Base-by-base conservation (phyloP, 2,113 vertebrate species). In the Sitta europaea region DNA sequence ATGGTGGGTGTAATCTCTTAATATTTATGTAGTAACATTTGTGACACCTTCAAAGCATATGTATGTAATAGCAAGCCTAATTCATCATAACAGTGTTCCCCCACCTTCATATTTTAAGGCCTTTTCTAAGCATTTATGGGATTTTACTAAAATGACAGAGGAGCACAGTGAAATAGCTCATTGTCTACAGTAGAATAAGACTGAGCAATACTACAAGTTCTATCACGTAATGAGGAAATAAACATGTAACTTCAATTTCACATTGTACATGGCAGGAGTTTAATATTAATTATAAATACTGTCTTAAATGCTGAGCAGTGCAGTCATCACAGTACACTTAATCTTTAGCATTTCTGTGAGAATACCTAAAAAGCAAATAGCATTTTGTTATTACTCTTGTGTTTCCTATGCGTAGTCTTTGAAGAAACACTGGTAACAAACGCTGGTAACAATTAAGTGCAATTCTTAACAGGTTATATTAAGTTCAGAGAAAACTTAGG, bases 251-350 rank as follows among this genome's bases (percentile, higher is more conserved):
- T 92, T 83, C n/a, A 75, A 38, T 93, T 94, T 85, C 54, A 50
- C 10, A 27, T 83, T 50, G 36, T 86, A 62, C 35, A 7, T 86
- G 58, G n/a, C 54, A 82, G 40, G 29, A 76, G 67, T 78, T 78
- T 91, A 92, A 25, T 95, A 51, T 74, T 95, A 54, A 83, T 94
- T 94, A 47, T 51, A 81, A 84, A 78, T 75, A 43, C 21, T 74
- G 6, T 79, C 40, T 61, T 86, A 80, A 94, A 66, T 63, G 16
- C 59, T 77, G 35, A 88, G 42, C 19, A 16, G 28, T 61, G 54
- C 66, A 65, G 58, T 88, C n/a, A 82, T 47, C 72, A 36, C 22
- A 72, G 17, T 72, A 40, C 25, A 35, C 18, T 80, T 88, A 76
- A 94, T 71, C 35, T 62, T 38, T 28, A 62, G 28, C 38, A n/a